Evolutionary conservation across 2,797 vertebrate genomes (phyloP).

Genomic region (Botia kubotai): DNA sequence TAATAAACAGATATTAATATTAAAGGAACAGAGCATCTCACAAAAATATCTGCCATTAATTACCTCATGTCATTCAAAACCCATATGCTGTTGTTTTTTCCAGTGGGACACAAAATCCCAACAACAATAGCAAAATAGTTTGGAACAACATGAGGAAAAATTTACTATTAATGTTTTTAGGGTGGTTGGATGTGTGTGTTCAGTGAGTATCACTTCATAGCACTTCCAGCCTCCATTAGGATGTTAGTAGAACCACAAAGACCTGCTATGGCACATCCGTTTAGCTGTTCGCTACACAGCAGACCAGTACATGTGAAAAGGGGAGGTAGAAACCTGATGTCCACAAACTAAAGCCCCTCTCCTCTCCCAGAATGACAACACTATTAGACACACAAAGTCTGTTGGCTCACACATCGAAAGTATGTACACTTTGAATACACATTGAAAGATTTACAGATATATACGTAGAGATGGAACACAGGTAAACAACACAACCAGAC

Average conservation of each 20-base stretch:
- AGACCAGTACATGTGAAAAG: conserved; percentile 32
- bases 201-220: conserved; percentile 40
- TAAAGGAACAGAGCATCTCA: no score
- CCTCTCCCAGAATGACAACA: conserved; percentile 37
- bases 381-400: conserved; percentile 1
- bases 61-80: background rate
- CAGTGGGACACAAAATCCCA: background rate
- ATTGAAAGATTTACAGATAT: conserved; percentile 28
- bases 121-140: background rate
- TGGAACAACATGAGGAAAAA: background rate
- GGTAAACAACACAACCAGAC: background rate
- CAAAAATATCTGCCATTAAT: background rate
- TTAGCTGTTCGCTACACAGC: conserved; percentile 51
- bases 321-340: conserved; percentile 11
- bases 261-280: conserved; percentile 46
- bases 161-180: background rate
- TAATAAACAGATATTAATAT: no score
- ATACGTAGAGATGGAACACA: conserved; percentile 1
- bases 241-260: conserved; percentile 63
- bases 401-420: conserved; percentile 14
- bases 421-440: conserved; percentile 13
- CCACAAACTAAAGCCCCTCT: conserved; percentile 31
- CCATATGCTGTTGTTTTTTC: background rate
- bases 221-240: conserved; percentile 50
- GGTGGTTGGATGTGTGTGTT: background rate